Evolutionary conservation across 2,888 invertebrate genomes (phyloP).

Genomic region (Heliconius aoede): DNA sequence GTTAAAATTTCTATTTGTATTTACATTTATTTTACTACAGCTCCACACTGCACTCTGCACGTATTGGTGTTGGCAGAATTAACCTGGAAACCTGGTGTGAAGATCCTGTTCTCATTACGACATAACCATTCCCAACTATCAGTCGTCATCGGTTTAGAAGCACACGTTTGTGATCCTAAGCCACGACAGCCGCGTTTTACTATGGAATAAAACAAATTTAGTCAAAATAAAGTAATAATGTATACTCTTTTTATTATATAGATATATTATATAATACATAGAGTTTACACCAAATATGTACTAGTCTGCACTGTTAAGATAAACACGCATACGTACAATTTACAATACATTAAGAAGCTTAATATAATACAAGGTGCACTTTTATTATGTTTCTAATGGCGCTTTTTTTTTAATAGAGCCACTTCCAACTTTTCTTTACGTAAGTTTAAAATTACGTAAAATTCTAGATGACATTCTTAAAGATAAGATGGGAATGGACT

Average conservation of each 20-base stretch:
- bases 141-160: neutral
- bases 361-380: constrained; percentile 51
- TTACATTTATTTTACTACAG: neutral
- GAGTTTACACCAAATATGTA: neutral
- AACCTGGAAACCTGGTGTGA: neutral
- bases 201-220: neutral
- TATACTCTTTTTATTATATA: no score
- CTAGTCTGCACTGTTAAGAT: constrained; percentile 52
- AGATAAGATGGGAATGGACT: constrained; percentile 48
- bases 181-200: neutral
- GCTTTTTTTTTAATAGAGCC: constrained; percentile 45
- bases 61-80: neutral
- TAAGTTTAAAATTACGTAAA: constrained; percentile 42
- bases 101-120: neutral
- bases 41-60: neutral
- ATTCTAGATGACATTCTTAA: constrained; percentile 44
- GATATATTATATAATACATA: neutral
- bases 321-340: constrained; percentile 58
- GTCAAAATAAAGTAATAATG: neutral
- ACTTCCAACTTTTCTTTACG: constrained; percentile 32
- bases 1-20: neutral
- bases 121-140: no score
- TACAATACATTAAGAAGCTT: constrained; percentile 51
- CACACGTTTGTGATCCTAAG: neutral
- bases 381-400: constrained; percentile 49